These are phyloP conservation scores for Temnothorax curvispinosus DNA, from an alignment of 1,140 invertebrate genomes.

Conservation along the genomic window DNA sequence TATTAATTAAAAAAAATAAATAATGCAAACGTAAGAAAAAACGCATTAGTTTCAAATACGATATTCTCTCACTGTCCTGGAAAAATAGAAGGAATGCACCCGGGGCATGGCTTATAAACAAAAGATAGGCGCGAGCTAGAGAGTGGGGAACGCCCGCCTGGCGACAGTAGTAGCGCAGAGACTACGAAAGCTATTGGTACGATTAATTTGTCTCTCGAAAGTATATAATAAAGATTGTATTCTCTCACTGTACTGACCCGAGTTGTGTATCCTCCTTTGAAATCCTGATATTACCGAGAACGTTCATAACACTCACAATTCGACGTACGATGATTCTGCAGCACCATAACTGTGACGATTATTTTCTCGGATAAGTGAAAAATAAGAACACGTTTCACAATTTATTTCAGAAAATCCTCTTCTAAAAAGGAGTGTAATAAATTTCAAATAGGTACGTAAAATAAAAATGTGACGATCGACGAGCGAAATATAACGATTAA, in stretches of 20 bases:
- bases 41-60: background rate
- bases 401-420: background rate
- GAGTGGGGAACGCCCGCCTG: no score
- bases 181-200: no score
- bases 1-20: conserved; percentile 28
- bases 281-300: no score
- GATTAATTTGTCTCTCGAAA: no score
- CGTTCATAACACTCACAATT: background rate
- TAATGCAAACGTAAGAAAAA: background rate
- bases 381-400: background rate
- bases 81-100: no score
- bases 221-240: no score
- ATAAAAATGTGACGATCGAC: conserved; percentile 18
- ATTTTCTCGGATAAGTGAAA: background rate
- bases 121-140: no score
- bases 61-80: background rate
- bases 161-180: no score
- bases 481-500: background rate
- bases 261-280: no score
- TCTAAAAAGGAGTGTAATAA: no score
- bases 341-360: background rate
- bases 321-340: background rate
- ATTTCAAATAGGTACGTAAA: background rate
- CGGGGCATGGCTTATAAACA: no score
- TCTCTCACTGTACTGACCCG: no score